phyloP scores from a whole-genome alignment of 2,113 vertebrate genomes.

The Bujurquina vittata region DNA sequence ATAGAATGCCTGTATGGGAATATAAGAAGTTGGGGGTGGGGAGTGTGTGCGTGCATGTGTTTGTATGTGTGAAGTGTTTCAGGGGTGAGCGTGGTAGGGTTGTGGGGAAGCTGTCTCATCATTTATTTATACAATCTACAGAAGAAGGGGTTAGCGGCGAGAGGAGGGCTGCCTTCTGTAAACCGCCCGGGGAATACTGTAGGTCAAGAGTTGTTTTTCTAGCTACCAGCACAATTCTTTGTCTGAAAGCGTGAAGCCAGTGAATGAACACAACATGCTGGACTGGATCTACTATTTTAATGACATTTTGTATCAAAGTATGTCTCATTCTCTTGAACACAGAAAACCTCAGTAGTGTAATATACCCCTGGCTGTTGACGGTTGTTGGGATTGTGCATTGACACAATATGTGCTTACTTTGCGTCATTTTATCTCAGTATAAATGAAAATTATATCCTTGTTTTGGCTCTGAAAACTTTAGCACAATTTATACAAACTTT shows the following conservation, averaged over 20 bases:
- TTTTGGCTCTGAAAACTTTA: accelerated
- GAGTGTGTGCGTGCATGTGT: constrained; percentile 22
- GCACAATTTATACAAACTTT: background rate
- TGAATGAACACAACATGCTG: constrained; percentile 9
- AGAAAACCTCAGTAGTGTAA: background rate
- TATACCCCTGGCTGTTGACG: background rate
- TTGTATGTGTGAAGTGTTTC: constrained; percentile 41
- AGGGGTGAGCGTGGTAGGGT: constrained; percentile 55
- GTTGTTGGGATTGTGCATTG: background rate
- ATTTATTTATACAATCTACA: constrained; percentile 80
- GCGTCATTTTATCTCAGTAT: background rate
- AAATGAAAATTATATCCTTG: background rate
- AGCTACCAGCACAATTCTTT: constrained; percentile 70
- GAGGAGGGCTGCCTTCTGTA: constrained; percentile 47
- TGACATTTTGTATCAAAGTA: background rate
- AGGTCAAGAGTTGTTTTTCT: constrained; percentile 77
- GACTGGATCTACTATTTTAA: background rate
- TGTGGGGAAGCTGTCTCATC: constrained; percentile 71
- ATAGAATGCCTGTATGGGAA: constrained; percentile 45
- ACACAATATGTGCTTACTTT: background rate
- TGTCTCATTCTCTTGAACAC: constrained; percentile 13
- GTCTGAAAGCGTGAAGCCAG: constrained; percentile 53
- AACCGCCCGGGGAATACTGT: constrained; percentile 63
- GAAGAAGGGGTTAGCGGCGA: constrained; percentile 65
- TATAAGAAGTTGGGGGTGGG: constrained; percentile 65